Conservation (phyloP, 2,113 vertebrate species). For the Formicarius rufipectus region DNA sequence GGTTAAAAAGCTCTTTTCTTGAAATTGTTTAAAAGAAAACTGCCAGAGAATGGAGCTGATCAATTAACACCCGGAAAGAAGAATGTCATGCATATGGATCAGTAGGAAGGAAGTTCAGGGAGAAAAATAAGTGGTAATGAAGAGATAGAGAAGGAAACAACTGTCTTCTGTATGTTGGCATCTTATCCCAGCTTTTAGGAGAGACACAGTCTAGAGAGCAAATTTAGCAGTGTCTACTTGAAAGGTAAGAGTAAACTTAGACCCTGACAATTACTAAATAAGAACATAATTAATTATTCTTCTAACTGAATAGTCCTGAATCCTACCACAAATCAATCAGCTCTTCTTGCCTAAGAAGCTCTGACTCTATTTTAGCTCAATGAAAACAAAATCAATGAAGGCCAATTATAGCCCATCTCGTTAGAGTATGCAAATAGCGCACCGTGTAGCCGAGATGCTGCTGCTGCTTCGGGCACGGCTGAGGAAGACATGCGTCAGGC, state of each 20-base stretch:
- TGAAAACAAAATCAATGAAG: constrained; percentile 93
- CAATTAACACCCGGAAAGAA: background rate
- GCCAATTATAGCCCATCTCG: constrained; percentile 89
- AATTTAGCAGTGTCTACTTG: constrained; percentile 32
- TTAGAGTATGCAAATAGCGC: constrained; percentile 88
- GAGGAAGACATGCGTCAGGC: background rate
- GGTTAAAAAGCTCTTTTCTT: background rate
- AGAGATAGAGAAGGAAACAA: background rate
- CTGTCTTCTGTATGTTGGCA: background rate
- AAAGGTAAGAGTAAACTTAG: constrained; percentile 57
- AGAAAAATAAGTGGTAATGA: background rate
- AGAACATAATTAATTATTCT: constrained; percentile 91
- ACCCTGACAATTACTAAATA: constrained; percentile 80
- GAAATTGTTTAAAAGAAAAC: background rate
- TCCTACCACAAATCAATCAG: constrained; percentile 92
- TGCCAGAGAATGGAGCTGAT: background rate
- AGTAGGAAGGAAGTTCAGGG: background rate
- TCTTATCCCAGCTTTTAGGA: background rate
- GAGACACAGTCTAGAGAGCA: background rate
- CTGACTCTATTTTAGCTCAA: constrained; percentile 94
- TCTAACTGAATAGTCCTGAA: constrained; percentile 86
- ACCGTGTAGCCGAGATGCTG: constrained; percentile 35
- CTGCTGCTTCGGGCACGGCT: background rate
- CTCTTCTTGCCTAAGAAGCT: constrained; percentile 84
- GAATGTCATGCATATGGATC: background rate